A percentile compares a stretch with the other conserved stretches of the same genome.
Evolutionary conservation across 2,888 invertebrate species (phyloP).

Genomic region (Drosophila kanekoi): DNA sequence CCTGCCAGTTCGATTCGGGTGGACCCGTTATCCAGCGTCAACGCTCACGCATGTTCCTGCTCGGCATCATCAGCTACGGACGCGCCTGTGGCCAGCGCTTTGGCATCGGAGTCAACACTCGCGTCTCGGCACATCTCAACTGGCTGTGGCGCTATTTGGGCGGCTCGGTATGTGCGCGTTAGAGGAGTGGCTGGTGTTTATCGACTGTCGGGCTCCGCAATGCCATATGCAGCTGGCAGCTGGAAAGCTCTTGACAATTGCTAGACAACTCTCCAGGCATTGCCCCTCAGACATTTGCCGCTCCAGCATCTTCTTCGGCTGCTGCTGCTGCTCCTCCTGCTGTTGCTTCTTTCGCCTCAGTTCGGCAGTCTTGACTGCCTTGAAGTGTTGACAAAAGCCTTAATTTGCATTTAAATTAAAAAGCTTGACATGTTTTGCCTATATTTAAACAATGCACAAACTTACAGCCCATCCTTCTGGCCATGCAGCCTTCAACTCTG

Average conservation of each 20-base stretch:
- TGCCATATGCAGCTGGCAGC: conserved; percentile 18
- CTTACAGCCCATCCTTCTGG: conserved; percentile 10
- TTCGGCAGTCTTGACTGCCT: conserved; percentile 51
- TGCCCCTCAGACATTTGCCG: conserved; percentile 26
- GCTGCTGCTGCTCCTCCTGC: conserved; percentile 16
- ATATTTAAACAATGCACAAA: conserved; percentile 72
- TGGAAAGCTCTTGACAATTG: conserved; percentile 20
- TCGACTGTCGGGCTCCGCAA: conserved; percentile 17
- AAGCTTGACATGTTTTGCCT: conserved; percentile 80
- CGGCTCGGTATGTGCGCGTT: conserved; percentile 68
- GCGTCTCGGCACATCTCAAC: conserved; percentile 86
- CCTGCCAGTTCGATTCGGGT: conserved; percentile 86
- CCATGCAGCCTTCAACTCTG: conserved; percentile 18
- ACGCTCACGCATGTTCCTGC: conserved; percentile 81
- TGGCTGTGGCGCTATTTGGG: conserved; percentile 86
- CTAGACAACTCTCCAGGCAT: conserved; percentile 28
- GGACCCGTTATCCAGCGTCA: conserved; percentile 86
- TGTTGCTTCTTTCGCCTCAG: conserved; percentile 26
- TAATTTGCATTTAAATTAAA: conserved; percentile 85
- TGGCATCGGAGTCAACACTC: conserved; percentile 86
- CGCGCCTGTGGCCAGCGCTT: conserved; percentile 85
- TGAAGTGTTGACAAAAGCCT: conserved; percentile 82
- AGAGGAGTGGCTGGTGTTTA: background rate
- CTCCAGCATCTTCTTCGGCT: conserved; percentile 29
- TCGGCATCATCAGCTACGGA: conserved; percentile 87